Evolutionary conservation across 1,140 invertebrate species (phyloP), one percentile per base, ranked within the genome.

Genomic region (Ooceraea biroi): DNA sequence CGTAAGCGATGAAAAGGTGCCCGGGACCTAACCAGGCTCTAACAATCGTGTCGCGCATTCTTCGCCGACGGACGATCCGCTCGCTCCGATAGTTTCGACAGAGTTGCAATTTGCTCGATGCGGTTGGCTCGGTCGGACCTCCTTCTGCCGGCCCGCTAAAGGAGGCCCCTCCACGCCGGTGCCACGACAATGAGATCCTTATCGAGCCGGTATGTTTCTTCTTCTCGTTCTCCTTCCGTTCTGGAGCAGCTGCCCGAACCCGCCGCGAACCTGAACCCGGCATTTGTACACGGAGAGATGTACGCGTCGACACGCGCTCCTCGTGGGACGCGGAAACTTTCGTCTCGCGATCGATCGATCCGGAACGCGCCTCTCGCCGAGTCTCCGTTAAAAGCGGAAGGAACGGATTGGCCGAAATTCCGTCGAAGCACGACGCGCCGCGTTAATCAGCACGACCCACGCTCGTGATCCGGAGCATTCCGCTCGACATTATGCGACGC

Each of bases 31-130:
- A 88, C 82, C 86, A 68, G 82, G 57, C 61, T 50, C 85, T 82
- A 87, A 88, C 86, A 87, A 88, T 88, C 85, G 86, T 87, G 85
- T 87, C 86, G 86, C 85, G 82, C 85, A 88, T 88, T 87, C 86
- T 88, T 87, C 74, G 84, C 74, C 36, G 44, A 76, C 50, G 60
- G 61, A 82, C 82, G 86, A 88, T 88, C 85, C 82, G 86, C 57
- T 87, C 85, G 86, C 58, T 57, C 85, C 85, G 86, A 87, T 88
- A 88, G 86, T 88, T 88, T 91, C 89, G 90, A 91, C 90, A 91
- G 89, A 90, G 85, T 90, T 83, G 90, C 89, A 91, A 91, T 90
- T 90, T 90, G 85, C 85, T 89, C 78, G 84, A 77, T 82, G 78
- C 71, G 84, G 78, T 61, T 25, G 84, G 48, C 78, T 58, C 71